phyloP scores from a whole-genome alignment of 2,888 invertebrate species.

The Ctena decussata region DNA sequence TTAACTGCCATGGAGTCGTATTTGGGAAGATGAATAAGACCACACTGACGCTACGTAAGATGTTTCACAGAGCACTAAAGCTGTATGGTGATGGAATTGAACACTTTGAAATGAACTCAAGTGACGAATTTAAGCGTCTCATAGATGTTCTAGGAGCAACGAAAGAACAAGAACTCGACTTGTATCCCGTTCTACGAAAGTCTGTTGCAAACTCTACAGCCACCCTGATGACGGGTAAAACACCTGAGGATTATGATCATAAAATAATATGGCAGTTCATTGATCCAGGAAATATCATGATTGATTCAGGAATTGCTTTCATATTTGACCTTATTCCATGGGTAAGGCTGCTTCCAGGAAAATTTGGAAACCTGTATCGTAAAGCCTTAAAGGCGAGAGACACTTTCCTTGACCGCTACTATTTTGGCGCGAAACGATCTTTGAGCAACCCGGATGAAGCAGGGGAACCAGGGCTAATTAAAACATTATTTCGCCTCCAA shows the following conservation, averaged over 20 bases:
- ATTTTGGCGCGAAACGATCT: background rate
- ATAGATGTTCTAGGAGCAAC: background rate
- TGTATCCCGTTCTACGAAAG: background rate
- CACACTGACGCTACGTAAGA: background rate
- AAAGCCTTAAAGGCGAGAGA: background rate
- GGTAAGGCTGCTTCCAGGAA: background rate
- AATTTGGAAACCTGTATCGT: background rate
- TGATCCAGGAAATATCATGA: background rate
- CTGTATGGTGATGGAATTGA: background rate
- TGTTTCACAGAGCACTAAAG: background rate
- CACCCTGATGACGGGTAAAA: background rate
- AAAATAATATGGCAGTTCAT: background rate
- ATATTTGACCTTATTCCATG: background rate
- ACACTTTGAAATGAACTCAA: background rate
- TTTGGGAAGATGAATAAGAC: background rate
- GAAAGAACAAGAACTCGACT: background rate
- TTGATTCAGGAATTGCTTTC: background rate
- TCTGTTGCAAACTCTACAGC: background rate
- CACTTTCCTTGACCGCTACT: background rate
- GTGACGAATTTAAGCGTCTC: background rate
- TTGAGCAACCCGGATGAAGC: background rate
- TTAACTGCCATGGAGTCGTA: too few species aligned
- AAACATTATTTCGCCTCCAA: slow-evolving; percentile 7
- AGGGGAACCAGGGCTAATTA: slow-evolving; percentile 2
- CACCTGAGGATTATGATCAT: background rate